Conservation (phyloP, 2,113 vertebrate genomes). For the Cebus imitator region DNA sequence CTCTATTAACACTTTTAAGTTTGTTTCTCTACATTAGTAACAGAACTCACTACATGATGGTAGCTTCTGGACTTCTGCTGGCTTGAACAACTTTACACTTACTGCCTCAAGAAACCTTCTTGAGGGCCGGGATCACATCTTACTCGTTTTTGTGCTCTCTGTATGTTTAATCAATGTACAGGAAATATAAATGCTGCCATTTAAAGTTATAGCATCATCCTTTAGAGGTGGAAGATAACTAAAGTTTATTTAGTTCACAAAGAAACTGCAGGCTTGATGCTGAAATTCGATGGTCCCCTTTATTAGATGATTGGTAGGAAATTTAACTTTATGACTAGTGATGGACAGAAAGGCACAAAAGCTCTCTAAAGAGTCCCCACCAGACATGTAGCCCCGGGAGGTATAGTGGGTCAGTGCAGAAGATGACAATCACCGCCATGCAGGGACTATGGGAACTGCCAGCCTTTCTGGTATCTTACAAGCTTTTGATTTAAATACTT, state of each 20-base stretch:
- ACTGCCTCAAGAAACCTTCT: background rate
- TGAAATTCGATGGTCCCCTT: background rate
- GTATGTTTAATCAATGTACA: background rate
- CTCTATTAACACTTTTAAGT: slow-evolving; percentile 28
- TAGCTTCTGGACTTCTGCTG: background rate
- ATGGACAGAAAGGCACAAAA: background rate
- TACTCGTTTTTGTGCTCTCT: background rate
- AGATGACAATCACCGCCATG: background rate
- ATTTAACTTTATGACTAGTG: background rate
- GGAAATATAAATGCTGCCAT: background rate
- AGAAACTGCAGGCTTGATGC: background rate
- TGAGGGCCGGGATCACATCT: background rate
- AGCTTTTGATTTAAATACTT: background rate
- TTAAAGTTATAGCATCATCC: background rate
- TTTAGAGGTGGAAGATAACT: background rate
- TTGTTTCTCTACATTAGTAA: background rate
- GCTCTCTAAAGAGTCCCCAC: background rate
- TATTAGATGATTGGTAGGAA: background rate
- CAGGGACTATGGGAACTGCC: background rate
- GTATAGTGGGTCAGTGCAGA: background rate
- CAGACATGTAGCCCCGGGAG: background rate
- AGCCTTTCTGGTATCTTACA: background rate
- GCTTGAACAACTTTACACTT: background rate
- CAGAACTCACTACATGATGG: background rate
- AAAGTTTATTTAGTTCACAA: background rate